These are phyloP conservation scores for Axea sp. DNA, from an alignment of 2,888 invertebrate genomes.

Conservation along the genomic window DNA sequence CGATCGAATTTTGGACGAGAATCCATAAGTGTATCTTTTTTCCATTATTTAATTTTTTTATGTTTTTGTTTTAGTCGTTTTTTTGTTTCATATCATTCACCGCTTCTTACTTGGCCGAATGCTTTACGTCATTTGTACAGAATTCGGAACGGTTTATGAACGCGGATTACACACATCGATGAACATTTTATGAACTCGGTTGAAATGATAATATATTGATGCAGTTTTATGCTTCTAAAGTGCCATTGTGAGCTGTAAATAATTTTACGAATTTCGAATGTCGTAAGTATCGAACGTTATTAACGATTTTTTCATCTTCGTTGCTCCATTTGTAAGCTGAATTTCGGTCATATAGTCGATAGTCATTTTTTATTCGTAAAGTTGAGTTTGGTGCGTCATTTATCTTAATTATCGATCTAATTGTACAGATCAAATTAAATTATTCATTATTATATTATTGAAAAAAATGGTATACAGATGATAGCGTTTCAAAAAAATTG, in stretches of 20 bases:
- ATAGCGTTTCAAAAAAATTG: conserved; percentile 25
- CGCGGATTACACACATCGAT: conserved; percentile 25
- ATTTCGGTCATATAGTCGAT: conserved; percentile 22
- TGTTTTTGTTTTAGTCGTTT: too few species aligned
- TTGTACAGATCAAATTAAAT: conserved; percentile 40
- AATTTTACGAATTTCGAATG: conserved; percentile 55
- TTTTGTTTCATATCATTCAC: not conserved
- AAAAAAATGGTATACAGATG: conserved; percentile 17
- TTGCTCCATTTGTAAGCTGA: conserved; percentile 54
- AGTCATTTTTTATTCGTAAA: conserved; percentile 47
- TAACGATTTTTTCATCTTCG: conserved; percentile 43
- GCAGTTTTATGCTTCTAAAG: conserved; percentile 60
- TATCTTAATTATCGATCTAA: conserved; percentile 25
- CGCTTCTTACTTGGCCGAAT: conserved; percentile 45
- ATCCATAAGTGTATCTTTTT: too few species aligned
- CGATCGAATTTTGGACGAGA: too few species aligned
- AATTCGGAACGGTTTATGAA: conserved; percentile 37
- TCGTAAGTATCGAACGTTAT: conserved; percentile 49
- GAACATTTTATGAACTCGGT: conserved; percentile 46
- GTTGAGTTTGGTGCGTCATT: conserved; percentile 51
- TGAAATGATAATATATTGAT: conserved; percentile 53
- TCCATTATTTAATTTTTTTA: not conserved
- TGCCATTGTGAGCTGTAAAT: conserved; percentile 59
- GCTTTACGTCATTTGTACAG: conserved; percentile 43
- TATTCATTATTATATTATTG: conserved; percentile 15